Evolutionary conservation across 2,113 vertebrate genomes (phyloP), one percentile per base, ranked within the genome.

Genomic region (Triplophysa rosa): DNA sequence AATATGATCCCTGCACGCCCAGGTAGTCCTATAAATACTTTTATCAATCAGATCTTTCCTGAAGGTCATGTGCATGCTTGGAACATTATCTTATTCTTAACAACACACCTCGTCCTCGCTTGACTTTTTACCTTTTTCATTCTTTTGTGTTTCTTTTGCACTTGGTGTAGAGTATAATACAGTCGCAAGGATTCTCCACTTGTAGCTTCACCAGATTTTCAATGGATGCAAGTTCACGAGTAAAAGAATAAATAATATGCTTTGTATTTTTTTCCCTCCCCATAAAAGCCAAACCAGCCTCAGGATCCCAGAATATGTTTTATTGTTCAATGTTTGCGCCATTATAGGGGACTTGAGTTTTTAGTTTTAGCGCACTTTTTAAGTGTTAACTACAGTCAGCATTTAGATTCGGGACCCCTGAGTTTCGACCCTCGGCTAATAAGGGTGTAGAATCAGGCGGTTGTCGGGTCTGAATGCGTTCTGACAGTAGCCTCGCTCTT

Each of bases 351-450:
- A 52, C 4, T 52, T 14, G 47, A 54, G 47, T 29, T 69, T 29
- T 45, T 8, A 37, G 33, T 7, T 37, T 7, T 1, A 37, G 33
- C 33, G 1, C 33, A 7, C 5, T 37, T 37, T 37, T 37, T 37
- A 37, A 37, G 33, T 37, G 33, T 37, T 37, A 37, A 37, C 33
- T 37, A 37, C 33, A 37, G 33, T 37, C n/a, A 12, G 11, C 14
- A 24, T 54, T 72, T 13, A 42, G n/a, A 67, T n/a, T 67, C 37
- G 23, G n/a, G 54, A 49, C 78, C 77, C 49, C 47, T 21, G 19
- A 66, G 79, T 71, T 69, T 72, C 24, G 68, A 40, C 62, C 66
- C 49, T 68, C 37, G 66, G 37, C 37, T 52, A 74, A 76, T 80
- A 80, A 67, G 74, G 77, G 19, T 67, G 8, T 19, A 29, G 66